Percentiles rank a stretch among this genome's conserved stretches.
Conservation (phyloP, 2,797 vertebrate species). For the Sebastes cheni region DNA sequence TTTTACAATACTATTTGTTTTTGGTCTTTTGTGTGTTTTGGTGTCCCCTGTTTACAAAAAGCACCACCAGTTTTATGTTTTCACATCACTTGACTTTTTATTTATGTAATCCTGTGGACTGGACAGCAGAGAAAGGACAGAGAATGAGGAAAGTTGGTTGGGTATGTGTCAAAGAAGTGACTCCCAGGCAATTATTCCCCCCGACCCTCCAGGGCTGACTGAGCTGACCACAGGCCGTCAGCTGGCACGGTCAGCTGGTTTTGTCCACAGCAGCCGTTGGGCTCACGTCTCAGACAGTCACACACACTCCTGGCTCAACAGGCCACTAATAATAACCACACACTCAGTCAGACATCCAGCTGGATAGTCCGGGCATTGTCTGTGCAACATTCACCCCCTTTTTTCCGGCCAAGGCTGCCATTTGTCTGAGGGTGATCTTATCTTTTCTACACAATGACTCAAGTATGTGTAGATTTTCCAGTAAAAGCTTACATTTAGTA, state of each 20-base stretch:
- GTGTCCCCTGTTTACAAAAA: not conserved
- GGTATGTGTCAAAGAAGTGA: not conserved
- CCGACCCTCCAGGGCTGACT: not conserved
- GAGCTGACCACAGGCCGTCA: constrained; percentile 33
- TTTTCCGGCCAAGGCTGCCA: not conserved
- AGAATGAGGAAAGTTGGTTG: not conserved
- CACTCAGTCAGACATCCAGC: not conserved
- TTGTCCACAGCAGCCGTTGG: constrained; percentile 49
- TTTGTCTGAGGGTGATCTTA: not conserved
- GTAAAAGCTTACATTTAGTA: not conserved
- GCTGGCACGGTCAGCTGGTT: constrained; percentile 64
- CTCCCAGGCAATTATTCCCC: not conserved
- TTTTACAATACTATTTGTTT: not conserved
- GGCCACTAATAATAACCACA: constrained; percentile 57
- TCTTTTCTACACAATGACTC: not conserved
- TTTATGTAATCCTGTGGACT: not conserved
- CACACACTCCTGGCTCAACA: constrained; percentile 43
- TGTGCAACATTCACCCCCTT: not conserved
- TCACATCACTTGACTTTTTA: not conserved
- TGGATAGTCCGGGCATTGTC: not conserved
- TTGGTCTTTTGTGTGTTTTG: not conserved
- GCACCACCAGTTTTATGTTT: not conserved
- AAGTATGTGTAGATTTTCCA: not conserved
- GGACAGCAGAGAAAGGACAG: not conserved
- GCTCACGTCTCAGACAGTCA: constrained; percentile 55